Base-by-base conservation (phyloP, 2,113 vertebrate species). In the Polypterus senegalus region DNA sequence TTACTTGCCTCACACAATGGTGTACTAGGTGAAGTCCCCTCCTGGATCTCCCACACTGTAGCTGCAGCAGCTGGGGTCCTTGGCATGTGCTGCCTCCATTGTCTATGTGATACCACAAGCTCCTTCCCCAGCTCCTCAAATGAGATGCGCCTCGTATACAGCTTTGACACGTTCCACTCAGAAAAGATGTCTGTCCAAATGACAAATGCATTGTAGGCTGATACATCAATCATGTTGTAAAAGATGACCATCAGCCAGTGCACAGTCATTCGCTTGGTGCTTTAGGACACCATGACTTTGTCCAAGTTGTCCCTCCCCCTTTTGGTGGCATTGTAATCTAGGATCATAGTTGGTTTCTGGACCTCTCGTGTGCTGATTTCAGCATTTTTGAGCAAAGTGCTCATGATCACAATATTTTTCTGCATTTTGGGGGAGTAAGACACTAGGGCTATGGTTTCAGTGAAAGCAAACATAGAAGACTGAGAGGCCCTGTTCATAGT, bases 301-400 rank as follows among this genome's bases (percentile, higher is more conserved):
- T 70, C 58, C 51, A 67, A 59, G 48, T 66, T 67, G 59, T 67
- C 65, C 43, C 61, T 58, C 54, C 62, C 53, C 4, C 46, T 57
- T 69, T 69, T 66, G 57, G 51, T 66, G n/a, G 10, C 10, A 47
- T 69, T 66, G 65, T 66, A 69, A 47, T 69, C 61, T 58, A 69
- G 61, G 45, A 69, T 49, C 10, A 47, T 47, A 47, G 62, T 54
- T 6, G 66, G 51, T 57, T 65, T 70, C 55, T 57, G 61, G 61
- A 66, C 54, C 46, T 66, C 60, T 49, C 61, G 60, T 47, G 49
- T 54, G 27, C 58, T 66, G 54, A 68, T 53, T 59, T 54, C 43
- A 7, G 61, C 58, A 57, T 61, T 45, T 43, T 49, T 68, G 52
- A 65, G 66, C 69, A 70, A 49, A 47, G 62, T 62, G 51, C 47